Percentiles rank a stretch among this genome's conserved stretches.
These are phyloP conservation scores for Escarpia spicata DNA, from an alignment of 2,888 invertebrate genomes.

Conservation along the genomic window DNA sequence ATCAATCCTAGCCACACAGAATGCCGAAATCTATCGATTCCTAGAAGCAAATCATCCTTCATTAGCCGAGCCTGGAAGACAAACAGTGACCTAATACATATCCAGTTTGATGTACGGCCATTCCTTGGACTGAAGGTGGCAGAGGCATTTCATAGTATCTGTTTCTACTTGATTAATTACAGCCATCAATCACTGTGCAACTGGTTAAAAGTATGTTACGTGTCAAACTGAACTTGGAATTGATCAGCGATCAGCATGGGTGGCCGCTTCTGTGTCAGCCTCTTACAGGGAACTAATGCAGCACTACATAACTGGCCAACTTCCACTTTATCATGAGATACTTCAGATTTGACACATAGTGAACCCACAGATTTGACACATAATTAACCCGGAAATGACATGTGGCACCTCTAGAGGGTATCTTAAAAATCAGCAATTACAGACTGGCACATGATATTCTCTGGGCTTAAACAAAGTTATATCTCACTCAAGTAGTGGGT, in stretches of 20 bases:
- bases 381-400: not conserved
- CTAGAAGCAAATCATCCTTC: not conserved
- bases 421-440: not conserved
- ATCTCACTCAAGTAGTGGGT: too few species aligned
- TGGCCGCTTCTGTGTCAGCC: not conserved
- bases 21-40: not conserved
- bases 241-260: not conserved
- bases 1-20: not conserved
- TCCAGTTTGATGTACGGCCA: not conserved
- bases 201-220: not conserved
- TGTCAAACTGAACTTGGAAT: not conserved
- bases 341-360: not conserved
- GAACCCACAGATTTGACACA: not conserved
- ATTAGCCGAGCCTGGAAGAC: not conserved
- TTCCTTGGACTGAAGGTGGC: not conserved
- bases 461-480: too few species aligned
- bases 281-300: not conserved
- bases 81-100: not conserved
- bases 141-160: not conserved
- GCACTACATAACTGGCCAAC: not conserved
- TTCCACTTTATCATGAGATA: not conserved
- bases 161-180: not conserved
- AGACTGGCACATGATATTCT: not conserved
- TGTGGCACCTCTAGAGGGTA: not conserved
- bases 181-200: not conserved